Evolutionary conservation across 2,113 vertebrate species (phyloP).

Genomic region (Fregetta grallaria): DNA sequence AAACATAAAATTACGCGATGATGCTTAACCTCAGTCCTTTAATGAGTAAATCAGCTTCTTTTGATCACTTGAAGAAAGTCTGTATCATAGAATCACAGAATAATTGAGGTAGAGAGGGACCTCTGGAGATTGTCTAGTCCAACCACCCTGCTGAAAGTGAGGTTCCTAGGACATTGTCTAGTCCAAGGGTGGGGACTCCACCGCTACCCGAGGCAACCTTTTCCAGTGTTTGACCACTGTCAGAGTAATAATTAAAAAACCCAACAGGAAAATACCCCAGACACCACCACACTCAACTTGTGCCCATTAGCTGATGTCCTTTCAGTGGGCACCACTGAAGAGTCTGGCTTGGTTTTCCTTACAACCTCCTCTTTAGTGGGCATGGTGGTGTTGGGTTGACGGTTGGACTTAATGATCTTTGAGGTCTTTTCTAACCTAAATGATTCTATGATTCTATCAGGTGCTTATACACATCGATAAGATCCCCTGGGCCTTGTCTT

Average conservation of each 20-base stretch:
- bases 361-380: no score
- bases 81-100: not conserved
- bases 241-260: not conserved
- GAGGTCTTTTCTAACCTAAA: no score
- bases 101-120: not conserved
- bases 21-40: not conserved
- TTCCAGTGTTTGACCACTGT: not conserved
- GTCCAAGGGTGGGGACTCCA: not conserved
- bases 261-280: not conserved
- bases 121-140: not conserved
- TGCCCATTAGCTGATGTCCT: not conserved
- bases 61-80: not conserved
- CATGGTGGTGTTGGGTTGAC: no score
- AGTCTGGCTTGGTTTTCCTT: not conserved
- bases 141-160: not conserved
- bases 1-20: not conserved
- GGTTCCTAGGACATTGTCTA: not conserved
- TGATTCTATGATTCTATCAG: no score
- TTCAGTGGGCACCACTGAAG: not conserved
- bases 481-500: not conserved
- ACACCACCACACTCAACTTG: no score
- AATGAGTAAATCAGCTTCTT: not conserved
- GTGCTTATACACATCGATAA: not conserved
- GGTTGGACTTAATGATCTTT: no score
- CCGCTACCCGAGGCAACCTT: not conserved